These are phyloP conservation scores for Dione juno DNA, from an alignment of 2,888 invertebrate genomes.

Conservation along the genomic window DNA sequence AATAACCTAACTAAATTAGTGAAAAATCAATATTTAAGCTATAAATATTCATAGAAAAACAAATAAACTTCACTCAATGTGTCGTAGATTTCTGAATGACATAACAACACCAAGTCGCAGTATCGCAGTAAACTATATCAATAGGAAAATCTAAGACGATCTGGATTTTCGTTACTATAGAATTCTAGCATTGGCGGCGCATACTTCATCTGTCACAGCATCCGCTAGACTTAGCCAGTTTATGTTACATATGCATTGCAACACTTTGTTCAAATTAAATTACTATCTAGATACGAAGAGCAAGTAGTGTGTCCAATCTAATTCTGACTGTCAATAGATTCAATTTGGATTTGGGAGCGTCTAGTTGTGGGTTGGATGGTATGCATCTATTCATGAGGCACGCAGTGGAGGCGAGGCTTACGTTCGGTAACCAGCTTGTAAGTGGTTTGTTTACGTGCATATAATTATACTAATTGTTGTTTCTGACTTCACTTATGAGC, in stretches of 20 bases:
- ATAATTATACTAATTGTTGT: slow-evolving; percentile 28
- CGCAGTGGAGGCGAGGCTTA: slow-evolving; percentile 35
- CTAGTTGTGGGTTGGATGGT: slow-evolving; percentile 44
- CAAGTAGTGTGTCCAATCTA: slow-evolving; percentile 56
- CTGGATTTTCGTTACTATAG: background rate
- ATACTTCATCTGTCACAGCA: background rate
- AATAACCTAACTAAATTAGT: no score
- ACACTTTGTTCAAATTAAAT: slow-evolving; percentile 50
- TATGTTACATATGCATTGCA: slow-evolving; percentile 36
- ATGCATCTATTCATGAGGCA: slow-evolving; percentile 50
- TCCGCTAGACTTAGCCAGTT: slow-evolving; percentile 11
- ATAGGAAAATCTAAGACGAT: slow-evolving; percentile 12
- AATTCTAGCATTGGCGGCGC: no score
- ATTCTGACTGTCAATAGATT: slow-evolving; percentile 73
- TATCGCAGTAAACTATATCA: slow-evolving; percentile 2
- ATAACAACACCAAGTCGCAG: background rate
- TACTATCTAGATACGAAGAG: slow-evolving; percentile 39
- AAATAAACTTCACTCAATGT: background rate
- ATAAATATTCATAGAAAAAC: no score
- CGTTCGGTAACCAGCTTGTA: slow-evolving; percentile 23
- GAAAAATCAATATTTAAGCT: no score
- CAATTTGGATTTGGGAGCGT: slow-evolving; percentile 68
- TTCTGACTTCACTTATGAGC: slow-evolving; percentile 13
- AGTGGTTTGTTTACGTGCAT: slow-evolving; percentile 32
- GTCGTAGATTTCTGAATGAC: background rate